Base-by-base conservation (phyloP, 2,113 vertebrate genomes). In the Microtus montanus region DNA sequence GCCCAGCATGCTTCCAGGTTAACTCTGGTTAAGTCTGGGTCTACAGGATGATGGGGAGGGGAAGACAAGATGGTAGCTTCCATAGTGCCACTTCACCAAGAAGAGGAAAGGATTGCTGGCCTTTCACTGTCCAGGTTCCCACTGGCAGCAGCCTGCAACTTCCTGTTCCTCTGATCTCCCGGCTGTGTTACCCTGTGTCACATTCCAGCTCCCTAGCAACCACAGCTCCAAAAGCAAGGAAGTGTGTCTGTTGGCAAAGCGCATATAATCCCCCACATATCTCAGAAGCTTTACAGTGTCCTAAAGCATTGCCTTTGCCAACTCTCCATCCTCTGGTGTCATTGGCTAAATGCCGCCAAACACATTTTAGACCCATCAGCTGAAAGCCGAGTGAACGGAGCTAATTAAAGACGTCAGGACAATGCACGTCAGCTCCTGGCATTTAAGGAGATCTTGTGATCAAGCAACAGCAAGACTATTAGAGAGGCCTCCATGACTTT, bases 201-300 rank as follows among this genome's bases (percentile, higher is more conserved):
- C 71, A 63, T 92, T 14, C 83, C 1, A 10, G 74, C 82, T 94
- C 74, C 87, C 84, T 87, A 68, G 87, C 68, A 93, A 90, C 8
- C 0, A n/a, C 24, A 30, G 12, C 78, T 44, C 30, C 38, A 12
- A 44, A 82, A 75, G 79, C 82, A 95, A 85, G 64, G 78, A 92
- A 93, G n/a, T 13, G 1, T 68, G 28, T 38, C 33, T 90, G 17
- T 70, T 90, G 41, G 82, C 44, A 61, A 93, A 80, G 15, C 10
- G 20, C 49, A 35, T 0, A 2, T n/a, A 58, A 26, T 47, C 79
- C 28, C 79, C 10, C 3, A 3, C 38, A 68, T 20, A 9, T 1
- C 1, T 83, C 35, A 70, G 61, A 74, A 22, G 38, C 68, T 88
- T 90, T 66, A 63, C 86, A 74, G 26, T 5, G n/a, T 64, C 22